These are phyloP conservation scores for Xenopus petersii DNA, from an alignment of 2,797 vertebrate species.

Conservation along the genomic window DNA sequence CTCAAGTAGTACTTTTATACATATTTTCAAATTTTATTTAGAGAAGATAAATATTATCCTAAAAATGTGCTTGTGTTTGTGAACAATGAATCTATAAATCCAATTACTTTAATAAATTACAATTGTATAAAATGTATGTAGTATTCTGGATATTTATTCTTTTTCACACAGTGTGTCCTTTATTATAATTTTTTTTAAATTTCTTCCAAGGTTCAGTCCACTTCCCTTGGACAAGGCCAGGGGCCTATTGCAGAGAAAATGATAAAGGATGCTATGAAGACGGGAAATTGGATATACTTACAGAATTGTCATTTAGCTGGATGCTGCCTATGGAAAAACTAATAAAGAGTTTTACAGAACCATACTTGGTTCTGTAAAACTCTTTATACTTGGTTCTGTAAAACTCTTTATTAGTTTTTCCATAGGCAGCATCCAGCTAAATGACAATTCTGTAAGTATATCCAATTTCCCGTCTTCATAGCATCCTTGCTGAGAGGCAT, in stretches of 20 bases:
- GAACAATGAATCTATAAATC: too few relatives aligned
- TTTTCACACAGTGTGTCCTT: neutral
- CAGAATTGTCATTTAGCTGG: slow-evolving; percentile 83
- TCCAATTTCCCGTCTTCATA: slow-evolving; percentile 73
- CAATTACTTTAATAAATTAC: too few relatives aligned
- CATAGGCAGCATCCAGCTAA: slow-evolving; percentile 81
- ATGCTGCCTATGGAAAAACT: slow-evolving; percentile 83
- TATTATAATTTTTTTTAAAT: neutral
- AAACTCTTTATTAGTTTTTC: slow-evolving; percentile 84
- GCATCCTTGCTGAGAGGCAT: slow-evolving; percentile 52
- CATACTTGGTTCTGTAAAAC: slow-evolving; percentile 74
- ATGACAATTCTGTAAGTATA: slow-evolving; percentile 82
- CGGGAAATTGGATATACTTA: slow-evolving; percentile 78
- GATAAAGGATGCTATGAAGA: slow-evolving; percentile 71
- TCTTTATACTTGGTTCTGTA: slow-evolving; percentile 80
- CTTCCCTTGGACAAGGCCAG: slow-evolving; percentile 82
- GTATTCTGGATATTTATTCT: too few relatives aligned
- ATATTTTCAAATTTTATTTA: too few relatives aligned
- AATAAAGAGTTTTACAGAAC: slow-evolving; percentile 79
- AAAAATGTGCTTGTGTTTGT: too few relatives aligned
- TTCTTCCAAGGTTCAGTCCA: slow-evolving; percentile 71
- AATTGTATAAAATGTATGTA: too few relatives aligned
- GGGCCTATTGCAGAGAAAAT: slow-evolving; percentile 80
- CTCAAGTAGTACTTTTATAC: too few relatives aligned
- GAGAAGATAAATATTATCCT: too few relatives aligned